phyloP scores from a whole-genome alignment of 2,888 invertebrate genomes.

The Folsomia manolachei region DNA sequence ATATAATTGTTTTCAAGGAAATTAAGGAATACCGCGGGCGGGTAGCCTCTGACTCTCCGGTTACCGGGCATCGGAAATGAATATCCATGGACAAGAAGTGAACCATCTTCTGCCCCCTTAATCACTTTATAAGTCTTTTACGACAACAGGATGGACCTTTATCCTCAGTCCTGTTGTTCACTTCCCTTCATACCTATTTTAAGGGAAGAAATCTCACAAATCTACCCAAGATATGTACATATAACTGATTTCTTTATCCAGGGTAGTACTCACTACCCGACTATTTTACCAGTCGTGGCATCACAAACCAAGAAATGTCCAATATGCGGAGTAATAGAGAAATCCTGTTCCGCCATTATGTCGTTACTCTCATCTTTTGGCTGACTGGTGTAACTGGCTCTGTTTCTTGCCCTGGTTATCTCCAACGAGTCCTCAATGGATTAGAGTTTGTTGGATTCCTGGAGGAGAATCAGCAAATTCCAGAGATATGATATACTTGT shows the following conservation, averaged over 20 bases:
- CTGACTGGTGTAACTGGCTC: too few relatives aligned
- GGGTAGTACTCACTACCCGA: too few relatives aligned
- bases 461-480: slow-evolving; percentile 30
- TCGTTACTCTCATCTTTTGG: not conserved
- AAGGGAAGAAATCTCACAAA: not conserved
- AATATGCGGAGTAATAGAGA: not conserved
- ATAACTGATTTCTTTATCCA: too few relatives aligned
- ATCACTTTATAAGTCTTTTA: slow-evolving; percentile 22
- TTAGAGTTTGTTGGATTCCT: too few relatives aligned
- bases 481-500: slow-evolving; percentile 36
- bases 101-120: slow-evolving; percentile 17
- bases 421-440: too few relatives aligned
- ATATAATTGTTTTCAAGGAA: slow-evolving; percentile 45
- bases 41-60: slow-evolving; percentile 40
- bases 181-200: slow-evolving; percentile 3
- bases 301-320: not conserved
- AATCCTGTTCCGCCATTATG: not conserved
- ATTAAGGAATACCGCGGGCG: slow-evolving; percentile 44
- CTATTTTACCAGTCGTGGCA: too few relatives aligned
- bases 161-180: not conserved
- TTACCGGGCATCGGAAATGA: slow-evolving; percentile 50
- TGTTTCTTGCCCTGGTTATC: too few relatives aligned
- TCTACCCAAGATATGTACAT: too few relatives aligned
- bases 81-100: slow-evolving; percentile 21
- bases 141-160: slow-evolving; percentile 24